Conservation (phyloP, 2,113 vertebrate genomes). For the Phylloscopus trochilus region DNA sequence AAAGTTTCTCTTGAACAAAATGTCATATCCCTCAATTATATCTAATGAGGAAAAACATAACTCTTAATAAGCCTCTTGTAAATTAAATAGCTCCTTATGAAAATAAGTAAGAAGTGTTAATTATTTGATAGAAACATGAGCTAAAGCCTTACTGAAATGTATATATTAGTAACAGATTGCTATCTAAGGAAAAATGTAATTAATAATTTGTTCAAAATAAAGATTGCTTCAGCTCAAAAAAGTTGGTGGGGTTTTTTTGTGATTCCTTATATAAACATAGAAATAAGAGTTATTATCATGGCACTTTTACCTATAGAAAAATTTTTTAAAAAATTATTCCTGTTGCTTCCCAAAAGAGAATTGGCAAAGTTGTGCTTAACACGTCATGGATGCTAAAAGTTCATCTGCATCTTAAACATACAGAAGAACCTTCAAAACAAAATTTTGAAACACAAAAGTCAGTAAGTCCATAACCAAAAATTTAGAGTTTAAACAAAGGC, state of each 20-base stretch:
- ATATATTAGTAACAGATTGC: not conserved
- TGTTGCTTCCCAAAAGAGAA: not conserved
- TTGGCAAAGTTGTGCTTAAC: not conserved
- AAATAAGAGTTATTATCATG: not conserved
- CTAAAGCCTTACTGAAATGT: slow-evolving; percentile 20
- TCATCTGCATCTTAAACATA: not conserved
- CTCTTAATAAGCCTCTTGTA: slow-evolving; percentile 54
- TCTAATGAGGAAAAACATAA: slow-evolving; percentile 56
- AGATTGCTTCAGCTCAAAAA: not conserved
- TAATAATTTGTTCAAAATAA: not conserved
- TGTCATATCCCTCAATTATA: slow-evolving; percentile 63
- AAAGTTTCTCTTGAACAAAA: slow-evolving; percentile 59
- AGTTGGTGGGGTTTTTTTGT: no score
- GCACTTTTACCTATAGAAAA: not conserved
- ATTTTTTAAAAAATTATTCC: not conserved
- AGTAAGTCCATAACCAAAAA: not conserved
- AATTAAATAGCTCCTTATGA: slow-evolving; percentile 52
- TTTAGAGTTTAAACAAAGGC: not conserved
- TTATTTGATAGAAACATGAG: slow-evolving; percentile 44
- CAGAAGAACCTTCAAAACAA: not conserved
- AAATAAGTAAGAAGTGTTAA: slow-evolving; percentile 35
- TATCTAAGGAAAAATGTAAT: not conserved
- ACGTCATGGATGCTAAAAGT: not conserved
- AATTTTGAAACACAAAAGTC: not conserved
- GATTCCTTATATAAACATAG: not conserved